phyloP scores from a whole-genome alignment of 2,113 vertebrate species.

The Tyrannus savana region DNA sequence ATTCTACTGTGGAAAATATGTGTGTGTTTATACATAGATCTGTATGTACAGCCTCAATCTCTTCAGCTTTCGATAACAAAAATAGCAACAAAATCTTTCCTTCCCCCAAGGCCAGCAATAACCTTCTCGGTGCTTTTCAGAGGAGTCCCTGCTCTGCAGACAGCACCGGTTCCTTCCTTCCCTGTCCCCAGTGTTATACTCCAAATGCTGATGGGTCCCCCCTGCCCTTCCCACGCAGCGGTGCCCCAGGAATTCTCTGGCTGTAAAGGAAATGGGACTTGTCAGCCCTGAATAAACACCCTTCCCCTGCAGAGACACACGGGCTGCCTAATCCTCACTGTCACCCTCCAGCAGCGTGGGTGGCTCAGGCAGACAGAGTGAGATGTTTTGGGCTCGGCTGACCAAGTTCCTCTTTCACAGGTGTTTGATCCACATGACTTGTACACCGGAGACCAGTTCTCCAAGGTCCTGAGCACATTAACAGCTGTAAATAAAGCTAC shows the following conservation, averaged over 20 bases:
- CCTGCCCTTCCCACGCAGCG: background rate
- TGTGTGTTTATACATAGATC: background rate
- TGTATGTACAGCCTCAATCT: background rate
- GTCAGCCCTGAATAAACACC: background rate
- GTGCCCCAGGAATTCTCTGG: background rate
- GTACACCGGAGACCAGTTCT: slow-evolving; percentile 89
- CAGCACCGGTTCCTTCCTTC: background rate
- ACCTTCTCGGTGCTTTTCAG: background rate
- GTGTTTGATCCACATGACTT: slow-evolving; percentile 91
- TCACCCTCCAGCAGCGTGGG: background rate
- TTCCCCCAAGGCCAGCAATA: slow-evolving; percentile 14
- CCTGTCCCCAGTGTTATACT: background rate
- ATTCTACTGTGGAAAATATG: background rate
- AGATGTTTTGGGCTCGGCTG: background rate
- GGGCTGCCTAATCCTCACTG: background rate
- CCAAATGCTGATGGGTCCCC: background rate
- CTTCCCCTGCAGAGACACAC: background rate
- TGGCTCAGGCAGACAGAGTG: background rate
- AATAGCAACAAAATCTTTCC: slow-evolving; percentile 38
- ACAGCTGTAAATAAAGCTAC: slow-evolving; percentile 90
- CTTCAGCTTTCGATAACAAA: background rate
- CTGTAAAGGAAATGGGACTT: background rate
- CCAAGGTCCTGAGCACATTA: slow-evolving; percentile 87
- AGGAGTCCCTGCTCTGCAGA: background rate
- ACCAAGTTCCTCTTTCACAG: slow-evolving; percentile 70